phyloP scores from a whole-genome alignment of 2,888 invertebrate genomes.

The Ennomos erosarius region DNA sequence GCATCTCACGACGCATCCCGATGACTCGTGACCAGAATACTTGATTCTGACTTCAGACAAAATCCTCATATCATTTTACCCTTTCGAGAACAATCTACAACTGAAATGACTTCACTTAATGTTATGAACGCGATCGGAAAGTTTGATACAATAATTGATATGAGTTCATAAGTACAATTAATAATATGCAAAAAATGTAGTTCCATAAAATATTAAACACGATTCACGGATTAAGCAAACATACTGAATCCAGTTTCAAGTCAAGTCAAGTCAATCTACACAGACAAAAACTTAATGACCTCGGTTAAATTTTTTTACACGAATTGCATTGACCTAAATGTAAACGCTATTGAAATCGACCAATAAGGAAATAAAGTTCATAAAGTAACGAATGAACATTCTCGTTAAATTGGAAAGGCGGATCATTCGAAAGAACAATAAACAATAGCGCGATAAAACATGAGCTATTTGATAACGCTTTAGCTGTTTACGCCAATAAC shows the following conservation, averaged over 20 bases:
- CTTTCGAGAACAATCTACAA: constrained; percentile 23
- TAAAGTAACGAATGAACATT: constrained; percentile 43
- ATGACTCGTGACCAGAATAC: constrained; percentile 67
- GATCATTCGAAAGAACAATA: constrained; percentile 56
- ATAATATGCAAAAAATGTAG: background rate
- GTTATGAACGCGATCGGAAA: constrained; percentile 6
- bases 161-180: background rate
- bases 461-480: constrained; percentile 53
- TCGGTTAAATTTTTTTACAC: constrained; percentile 31
- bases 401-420: constrained; percentile 49
- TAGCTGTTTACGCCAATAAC: constrained; percentile 58
- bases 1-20: constrained; percentile 70
- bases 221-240: constrained; percentile 4
- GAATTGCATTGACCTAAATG: constrained; percentile 32
- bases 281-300: constrained; percentile 32
- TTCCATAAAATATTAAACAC: background rate
- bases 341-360: constrained; percentile 28
- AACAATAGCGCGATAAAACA: constrained; percentile 62
- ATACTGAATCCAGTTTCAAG: constrained; percentile 17
- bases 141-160: background rate
- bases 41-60: constrained; percentile 32
- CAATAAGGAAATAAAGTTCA: constrained; percentile 34
- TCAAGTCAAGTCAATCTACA: constrained; percentile 32
- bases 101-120: constrained; percentile 9
- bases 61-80: constrained; percentile 26